phyloP scores from a whole-genome alignment of 2,113 vertebrate species.

The Phoenicopterus ruber region DNA sequence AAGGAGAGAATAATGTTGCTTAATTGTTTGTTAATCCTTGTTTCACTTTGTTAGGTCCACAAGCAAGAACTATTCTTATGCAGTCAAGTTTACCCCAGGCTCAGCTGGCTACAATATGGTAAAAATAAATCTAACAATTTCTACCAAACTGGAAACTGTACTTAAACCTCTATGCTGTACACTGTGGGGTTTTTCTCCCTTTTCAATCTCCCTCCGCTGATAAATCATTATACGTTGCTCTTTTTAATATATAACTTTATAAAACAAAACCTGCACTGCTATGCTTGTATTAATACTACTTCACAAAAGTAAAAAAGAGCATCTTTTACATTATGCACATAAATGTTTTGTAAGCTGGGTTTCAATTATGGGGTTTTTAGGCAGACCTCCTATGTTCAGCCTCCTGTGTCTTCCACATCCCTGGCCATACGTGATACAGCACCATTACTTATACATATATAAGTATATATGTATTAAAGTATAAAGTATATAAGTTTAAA shows the following conservation, averaged over 20 bases:
- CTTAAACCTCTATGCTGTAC: neutral
- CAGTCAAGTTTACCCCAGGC: conserved; percentile 97
- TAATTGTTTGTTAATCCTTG: neutral
- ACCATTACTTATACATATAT: neutral
- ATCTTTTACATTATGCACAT: neutral
- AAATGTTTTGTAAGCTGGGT: neutral
- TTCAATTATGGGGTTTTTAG: neutral
- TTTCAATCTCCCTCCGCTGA: neutral
- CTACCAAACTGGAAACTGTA: neutral
- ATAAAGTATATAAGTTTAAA: too few relatives aligned
- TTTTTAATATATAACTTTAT: neutral
- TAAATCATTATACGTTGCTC: neutral
- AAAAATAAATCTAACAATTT: conserved; percentile 50
- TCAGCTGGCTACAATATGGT: conserved; percentile 97
- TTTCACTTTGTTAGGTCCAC: conserved; percentile 82
- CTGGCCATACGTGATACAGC: neutral
- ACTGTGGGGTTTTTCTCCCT: neutral
- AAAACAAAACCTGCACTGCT: neutral
- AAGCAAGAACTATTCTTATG: conserved; percentile 98
- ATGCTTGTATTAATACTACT: neutral
- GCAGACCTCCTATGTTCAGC: neutral
- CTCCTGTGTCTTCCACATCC: neutral
- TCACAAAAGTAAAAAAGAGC: neutral
- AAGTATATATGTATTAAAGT: too few relatives aligned
- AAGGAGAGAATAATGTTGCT: neutral